Evolutionary conservation across 2,113 vertebrate genomes (phyloP), one percentile per base, ranked within the genome.

Genomic region (Myocastor coypus): DNA sequence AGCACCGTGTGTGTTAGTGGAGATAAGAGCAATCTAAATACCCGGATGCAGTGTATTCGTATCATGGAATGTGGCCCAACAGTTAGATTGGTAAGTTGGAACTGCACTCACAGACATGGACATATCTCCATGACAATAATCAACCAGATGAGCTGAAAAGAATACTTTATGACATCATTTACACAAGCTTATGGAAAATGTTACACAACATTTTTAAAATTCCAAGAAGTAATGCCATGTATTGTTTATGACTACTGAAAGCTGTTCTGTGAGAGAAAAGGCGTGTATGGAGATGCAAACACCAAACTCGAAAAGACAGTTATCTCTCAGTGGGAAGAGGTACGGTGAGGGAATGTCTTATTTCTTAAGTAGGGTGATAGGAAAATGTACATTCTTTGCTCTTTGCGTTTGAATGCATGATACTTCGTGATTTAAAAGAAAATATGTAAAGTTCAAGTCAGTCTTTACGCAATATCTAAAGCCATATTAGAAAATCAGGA

Each of bases 371-470:
- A 28, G 14, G 10, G 17, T 52, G 22, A 64, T 91, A 52, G 37
- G 40, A 75, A 94, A 55, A n/a, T 71, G 16, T 10, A 2, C 42
- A 1, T 87, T 92, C 7, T 13, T 88, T 84, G 34, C 20, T 88
- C 63, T 87, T 68, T 57, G 32, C 68, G 77, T 75, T 66, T 83
- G 69, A 46, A 57, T 89, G 61, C 3, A 59, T 83, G 11, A 66
- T 2, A 37, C 55, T 66, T 52, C 59, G 37, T 71, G 30, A 80
- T 90, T 89, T 68, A 46, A 87, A 89, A 83, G 13, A 92, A 24
- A 95, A 50, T 75, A 59, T 37, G 19, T 16, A 87, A 91, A 93
- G 63, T 61, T 63, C 26, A 87, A 89, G 50, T 84, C 66, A 86
- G 87, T 82, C 46, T 17, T 92, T 87, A 63, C 32, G 22, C 28